Evolutionary conservation across 1,140 invertebrate genomes (phyloP), one percentile per base, ranked within the genome.

Genomic region (Diprion similis): DNA sequence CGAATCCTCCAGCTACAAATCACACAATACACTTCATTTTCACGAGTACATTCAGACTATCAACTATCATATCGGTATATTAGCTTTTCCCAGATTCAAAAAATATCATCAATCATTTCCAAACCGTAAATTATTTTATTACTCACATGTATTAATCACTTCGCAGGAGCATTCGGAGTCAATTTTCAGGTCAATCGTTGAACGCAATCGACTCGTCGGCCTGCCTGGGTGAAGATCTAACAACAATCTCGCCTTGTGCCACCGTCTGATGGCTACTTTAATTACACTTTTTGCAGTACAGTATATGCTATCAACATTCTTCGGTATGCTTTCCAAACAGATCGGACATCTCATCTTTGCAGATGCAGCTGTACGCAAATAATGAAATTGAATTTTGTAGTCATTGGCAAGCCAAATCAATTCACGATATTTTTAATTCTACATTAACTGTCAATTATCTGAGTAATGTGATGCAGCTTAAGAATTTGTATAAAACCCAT

Each of bases 211-310:
- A 72, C 76, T 82, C 8, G 72, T 46, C 7, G 76, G 37, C 46
- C 69, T 10, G n/a, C 37, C 46, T 7, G 78, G 68, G 45, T 73
- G 74, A 0, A 87, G 71, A 72, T 84, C 81, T 68, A 85, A 75
- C 11, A 87, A 71, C 10, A 88, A 47, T 51, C 83, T 81, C 1
- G 78, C 82, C 72, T 83, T 84, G 13, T 82, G 76, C 8, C 78
- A 75, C 73, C 83, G 78, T 75, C 85, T 81, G 8, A 87, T 81
- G 0, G 84, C 85, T 8, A 84, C 81, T 77, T 87, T 88, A 17
- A 85, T 72, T 7, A 78, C 78, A 71, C 78, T 84, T 10, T 73
- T 80, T 7, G 87, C 78, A 8, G 77, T 80, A 71, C 87, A 88
- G 71, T 82, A 85, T 15, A 83, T 64, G 13, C 84, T 73, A 1